phyloP scores from a whole-genome alignment of 64 coral and sea anemone species.

The Stichodactyla mertensii region DNA sequence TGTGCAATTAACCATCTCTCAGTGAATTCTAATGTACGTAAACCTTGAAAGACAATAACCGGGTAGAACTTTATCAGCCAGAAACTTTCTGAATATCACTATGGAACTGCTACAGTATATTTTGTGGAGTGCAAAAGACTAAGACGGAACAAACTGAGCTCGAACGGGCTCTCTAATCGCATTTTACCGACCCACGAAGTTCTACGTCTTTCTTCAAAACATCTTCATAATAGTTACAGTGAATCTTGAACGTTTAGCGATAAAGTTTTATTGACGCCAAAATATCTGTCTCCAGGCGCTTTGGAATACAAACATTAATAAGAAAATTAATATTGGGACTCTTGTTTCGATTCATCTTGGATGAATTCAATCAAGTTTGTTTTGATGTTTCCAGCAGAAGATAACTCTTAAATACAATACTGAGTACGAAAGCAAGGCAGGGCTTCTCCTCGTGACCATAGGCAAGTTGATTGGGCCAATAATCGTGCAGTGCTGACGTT shows the following conservation, averaged over 20 bases:
- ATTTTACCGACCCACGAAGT: not conserved
- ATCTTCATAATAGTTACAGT: not conserved
- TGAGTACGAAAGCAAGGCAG: not conserved
- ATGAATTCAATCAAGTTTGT: not conserved
- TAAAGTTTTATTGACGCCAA: not conserved
- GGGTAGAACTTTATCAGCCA: no score
- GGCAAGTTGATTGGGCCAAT: not conserved
- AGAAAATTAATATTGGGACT: not conserved
- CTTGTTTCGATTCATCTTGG: not conserved
- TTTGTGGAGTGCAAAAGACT: not conserved
- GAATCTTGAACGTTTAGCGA: not conserved
- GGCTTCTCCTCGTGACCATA: not conserved
- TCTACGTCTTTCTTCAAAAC: not conserved
- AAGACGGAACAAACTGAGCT: not conserved
- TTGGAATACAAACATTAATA: not conserved
- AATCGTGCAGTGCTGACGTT: not conserved
- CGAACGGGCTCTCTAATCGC: not conserved
- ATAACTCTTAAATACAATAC: not conserved
- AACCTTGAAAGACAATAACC: no score
- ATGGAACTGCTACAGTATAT: no score
- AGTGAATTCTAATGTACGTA: constrained; percentile 3
- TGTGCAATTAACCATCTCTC: not conserved
- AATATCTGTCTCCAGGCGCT: not conserved
- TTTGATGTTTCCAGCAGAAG: not conserved
- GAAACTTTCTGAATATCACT: no score